These are phyloP conservation scores for Polyommatus iphigenia DNA, from an alignment of 2,888 invertebrate species.

Conservation along the genomic window DNA sequence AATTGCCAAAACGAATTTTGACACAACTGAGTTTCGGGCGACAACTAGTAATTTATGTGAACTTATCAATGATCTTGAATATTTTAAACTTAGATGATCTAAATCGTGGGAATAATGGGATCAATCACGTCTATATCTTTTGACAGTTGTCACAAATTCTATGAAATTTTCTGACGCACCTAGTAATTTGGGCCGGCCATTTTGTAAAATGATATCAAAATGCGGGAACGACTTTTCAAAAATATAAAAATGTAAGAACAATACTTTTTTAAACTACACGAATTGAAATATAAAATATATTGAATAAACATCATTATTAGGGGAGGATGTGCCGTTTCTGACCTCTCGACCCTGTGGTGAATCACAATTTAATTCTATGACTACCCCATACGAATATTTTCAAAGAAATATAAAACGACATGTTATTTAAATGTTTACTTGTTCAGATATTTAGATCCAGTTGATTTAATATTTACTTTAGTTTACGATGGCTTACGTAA, in stretches of 20 bases:
- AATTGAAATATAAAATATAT: not conserved
- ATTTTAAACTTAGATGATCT: too few relatives aligned
- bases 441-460: too few relatives aligned
- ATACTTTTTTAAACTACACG: not conserved
- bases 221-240: not conserved
- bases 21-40: too few relatives aligned
- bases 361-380: not conserved
- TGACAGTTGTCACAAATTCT: too few relatives aligned
- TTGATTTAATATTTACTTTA: too few relatives aligned
- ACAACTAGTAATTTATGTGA: too few relatives aligned
- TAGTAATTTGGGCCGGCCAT: not conserved
- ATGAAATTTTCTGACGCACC: not conserved
- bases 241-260: not conserved
- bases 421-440: not conserved
- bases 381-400: not conserved
- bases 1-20: too few relatives aligned
- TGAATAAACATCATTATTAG: conserved; percentile 2
- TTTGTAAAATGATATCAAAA: not conserved
- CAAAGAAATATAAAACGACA: not conserved
- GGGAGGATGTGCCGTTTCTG: conserved; percentile 4
- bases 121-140: not conserved
- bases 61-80: too few relatives aligned
- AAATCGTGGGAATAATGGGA: too few relatives aligned
- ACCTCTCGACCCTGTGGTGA: conserved; percentile 11
- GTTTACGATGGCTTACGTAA: too few relatives aligned